These are phyloP conservation scores for Noctua janthina DNA, from an alignment of 2,888 invertebrate genomes.

Conservation along the genomic window DNA sequence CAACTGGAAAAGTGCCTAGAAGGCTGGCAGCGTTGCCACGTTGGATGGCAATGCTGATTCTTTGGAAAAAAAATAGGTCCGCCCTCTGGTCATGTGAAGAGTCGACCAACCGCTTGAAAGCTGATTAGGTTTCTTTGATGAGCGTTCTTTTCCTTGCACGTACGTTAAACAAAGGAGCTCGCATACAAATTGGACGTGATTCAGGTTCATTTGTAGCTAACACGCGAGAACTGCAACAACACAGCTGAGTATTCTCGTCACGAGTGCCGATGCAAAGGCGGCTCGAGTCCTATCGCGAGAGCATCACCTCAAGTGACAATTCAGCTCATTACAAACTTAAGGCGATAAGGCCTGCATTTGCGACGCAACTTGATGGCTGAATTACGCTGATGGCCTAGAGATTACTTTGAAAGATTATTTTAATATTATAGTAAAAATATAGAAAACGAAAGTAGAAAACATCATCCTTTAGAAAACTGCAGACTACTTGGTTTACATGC, in stretches of 20 bases:
- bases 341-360: conserved; percentile 24
- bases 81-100: no score
- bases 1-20: no score
- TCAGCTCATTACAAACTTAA: conserved; percentile 18
- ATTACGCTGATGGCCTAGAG: conserved; percentile 10
- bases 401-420: background rate
- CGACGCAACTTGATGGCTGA: background rate
- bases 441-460: background rate
- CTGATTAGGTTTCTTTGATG: conserved; percentile 22
- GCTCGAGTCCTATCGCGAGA: background rate
- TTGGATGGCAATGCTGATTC: no score
- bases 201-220: conserved; percentile 43
- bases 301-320: conserved; percentile 27
- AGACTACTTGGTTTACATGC: background rate
- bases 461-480: background rate
- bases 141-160: conserved; percentile 31
- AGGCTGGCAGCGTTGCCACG: no score
- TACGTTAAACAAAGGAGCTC: conserved; percentile 36
- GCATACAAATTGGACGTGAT: conserved; percentile 46
- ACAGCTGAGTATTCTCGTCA: conserved; percentile 39
- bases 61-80: no score
- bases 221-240: conserved; percentile 33
- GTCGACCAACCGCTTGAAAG: no score
- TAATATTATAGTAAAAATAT: background rate
- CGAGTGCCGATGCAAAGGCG: conserved; percentile 32